These are phyloP conservation scores for Hoplostethus mediterraneus DNA, from an alignment of 2,797 vertebrate genomes.

Conservation along the genomic window DNA sequence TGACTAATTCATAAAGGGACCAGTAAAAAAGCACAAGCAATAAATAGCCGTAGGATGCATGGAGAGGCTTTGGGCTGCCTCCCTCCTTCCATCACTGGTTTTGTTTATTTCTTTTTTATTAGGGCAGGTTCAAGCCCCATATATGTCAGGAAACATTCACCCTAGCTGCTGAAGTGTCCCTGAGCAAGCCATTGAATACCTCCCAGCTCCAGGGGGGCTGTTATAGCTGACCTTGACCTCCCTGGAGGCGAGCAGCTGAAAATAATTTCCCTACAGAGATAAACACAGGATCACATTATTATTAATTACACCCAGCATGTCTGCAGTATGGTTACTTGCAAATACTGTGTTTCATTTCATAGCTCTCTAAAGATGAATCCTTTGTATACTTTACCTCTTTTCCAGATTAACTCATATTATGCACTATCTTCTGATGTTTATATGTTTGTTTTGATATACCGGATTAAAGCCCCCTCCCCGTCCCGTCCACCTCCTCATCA, in stretches of 20 bases:
- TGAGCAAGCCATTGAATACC: not conserved
- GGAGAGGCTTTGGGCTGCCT: slow-evolving; percentile 32
- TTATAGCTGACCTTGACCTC: slow-evolving; percentile 13
- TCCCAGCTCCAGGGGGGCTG: not conserved
- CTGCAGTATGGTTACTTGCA: too few relatives aligned
- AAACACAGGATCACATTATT: not conserved
- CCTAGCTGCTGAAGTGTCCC: not conserved
- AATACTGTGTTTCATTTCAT: too few relatives aligned
- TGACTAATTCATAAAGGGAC: slow-evolving; percentile 57
- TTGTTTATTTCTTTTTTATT: slow-evolving; percentile 17
- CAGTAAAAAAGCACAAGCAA: slow-evolving; percentile 34
- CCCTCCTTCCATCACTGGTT: not conserved
- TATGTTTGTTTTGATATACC: not conserved
- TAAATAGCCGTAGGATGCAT: slow-evolving; percentile 42
- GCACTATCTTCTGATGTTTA: not conserved
- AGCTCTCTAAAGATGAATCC: too few relatives aligned
- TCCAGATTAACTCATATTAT: too few relatives aligned
- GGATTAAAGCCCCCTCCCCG: not conserved
- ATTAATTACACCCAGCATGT: too few relatives aligned
- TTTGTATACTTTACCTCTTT: too few relatives aligned
- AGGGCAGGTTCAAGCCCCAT: not conserved
- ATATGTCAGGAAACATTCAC: not conserved
- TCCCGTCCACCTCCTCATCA: not conserved
- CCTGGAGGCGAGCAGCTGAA: too few relatives aligned
- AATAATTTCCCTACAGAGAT: not conserved